These are phyloP conservation scores for Lamproptera curius DNA, from an alignment of 2,888 invertebrate species.

Conservation along the genomic window DNA sequence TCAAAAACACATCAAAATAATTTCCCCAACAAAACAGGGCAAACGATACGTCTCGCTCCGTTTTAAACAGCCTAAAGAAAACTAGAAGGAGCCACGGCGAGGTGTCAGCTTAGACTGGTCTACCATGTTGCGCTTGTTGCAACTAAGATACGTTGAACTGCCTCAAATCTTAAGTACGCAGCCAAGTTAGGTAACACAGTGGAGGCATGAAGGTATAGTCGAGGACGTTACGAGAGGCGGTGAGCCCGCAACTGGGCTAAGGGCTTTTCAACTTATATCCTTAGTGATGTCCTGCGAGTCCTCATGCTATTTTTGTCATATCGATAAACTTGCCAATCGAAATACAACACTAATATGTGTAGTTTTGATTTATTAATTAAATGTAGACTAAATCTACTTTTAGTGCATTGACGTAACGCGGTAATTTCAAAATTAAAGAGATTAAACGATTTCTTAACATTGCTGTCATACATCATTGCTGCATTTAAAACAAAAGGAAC, in stretches of 20 bases:
- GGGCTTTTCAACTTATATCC: constrained; percentile 47
- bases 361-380: too few species aligned
- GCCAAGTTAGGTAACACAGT: constrained; percentile 23
- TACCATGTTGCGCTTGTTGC: not conserved
- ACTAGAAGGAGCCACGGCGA: constrained; percentile 13
- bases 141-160: constrained; percentile 20
- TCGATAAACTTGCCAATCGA: too few species aligned
- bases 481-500: too few species aligned
- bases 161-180: constrained; percentile 17
- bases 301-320: constrained; percentile 4
- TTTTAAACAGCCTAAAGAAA: constrained; percentile 17
- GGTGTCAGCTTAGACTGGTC: constrained; percentile 14
- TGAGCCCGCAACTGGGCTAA: constrained; percentile 57
- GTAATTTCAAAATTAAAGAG: too few species aligned
- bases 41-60: constrained; percentile 3
- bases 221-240: constrained; percentile 39
- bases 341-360: too few species aligned
- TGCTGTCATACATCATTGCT: too few species aligned
- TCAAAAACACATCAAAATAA: not conserved
- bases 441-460: too few species aligned
- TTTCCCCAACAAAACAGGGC: not conserved
- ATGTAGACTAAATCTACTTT: too few species aligned
- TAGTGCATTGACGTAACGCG: too few species aligned
- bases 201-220: constrained; percentile 36
- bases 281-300: constrained; percentile 36